These are phyloP conservation scores for Pheosia tremula DNA, from an alignment of 2,888 invertebrate species.

Conservation along the genomic window DNA sequence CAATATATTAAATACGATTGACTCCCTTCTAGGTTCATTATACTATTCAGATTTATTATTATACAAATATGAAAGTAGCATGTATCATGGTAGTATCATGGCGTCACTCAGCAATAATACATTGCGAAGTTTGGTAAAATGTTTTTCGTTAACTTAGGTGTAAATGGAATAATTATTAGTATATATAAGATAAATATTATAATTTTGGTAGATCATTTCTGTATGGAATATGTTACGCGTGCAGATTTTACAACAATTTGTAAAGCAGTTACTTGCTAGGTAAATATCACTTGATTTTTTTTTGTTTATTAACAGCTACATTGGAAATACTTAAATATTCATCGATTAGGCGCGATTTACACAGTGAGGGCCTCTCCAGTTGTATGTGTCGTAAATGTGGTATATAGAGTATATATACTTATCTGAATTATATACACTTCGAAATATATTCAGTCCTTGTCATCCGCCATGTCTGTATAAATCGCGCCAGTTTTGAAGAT, in stretches of 20 bases:
- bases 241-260: not conserved
- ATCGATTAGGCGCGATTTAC: too few relatives aligned
- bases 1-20: not conserved
- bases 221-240: not conserved
- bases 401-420: too few relatives aligned
- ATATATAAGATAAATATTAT: conserved; percentile 3
- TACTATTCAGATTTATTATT: not conserved
- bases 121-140: not conserved
- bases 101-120: not conserved
- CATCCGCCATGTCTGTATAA: too few relatives aligned
- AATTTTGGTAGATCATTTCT: not conserved
- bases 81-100: not conserved
- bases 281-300: too few relatives aligned
- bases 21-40: not conserved
- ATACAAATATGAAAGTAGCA: not conserved
- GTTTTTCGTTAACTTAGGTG: not conserved
- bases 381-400: too few relatives aligned
- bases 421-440: too few relatives aligned
- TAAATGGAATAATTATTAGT: not conserved
- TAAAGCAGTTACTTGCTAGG: too few relatives aligned
- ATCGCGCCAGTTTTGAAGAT: too few relatives aligned
- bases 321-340: too few relatives aligned
- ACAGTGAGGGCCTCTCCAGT: too few relatives aligned
- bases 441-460: too few relatives aligned
- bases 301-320: too few relatives aligned